phyloP scores from a whole-genome alignment of 2,888 invertebrate species.

The Tetragnatha montana region DNA sequence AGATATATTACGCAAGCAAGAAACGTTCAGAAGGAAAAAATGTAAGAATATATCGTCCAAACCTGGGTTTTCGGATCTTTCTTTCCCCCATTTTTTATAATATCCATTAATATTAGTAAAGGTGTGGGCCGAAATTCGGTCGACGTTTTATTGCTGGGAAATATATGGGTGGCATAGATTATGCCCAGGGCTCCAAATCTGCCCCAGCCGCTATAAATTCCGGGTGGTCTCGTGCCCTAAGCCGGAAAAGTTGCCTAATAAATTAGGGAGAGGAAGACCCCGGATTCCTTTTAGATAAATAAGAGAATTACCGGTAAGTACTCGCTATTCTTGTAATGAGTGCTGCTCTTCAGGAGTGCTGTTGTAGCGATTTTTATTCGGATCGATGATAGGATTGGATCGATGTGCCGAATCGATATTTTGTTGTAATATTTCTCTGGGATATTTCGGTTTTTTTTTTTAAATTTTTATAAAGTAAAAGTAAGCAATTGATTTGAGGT shows the following conservation, averaged over 20 bases:
- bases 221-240: constrained; percentile 1
- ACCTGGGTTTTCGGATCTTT: not conserved
- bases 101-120: constrained; percentile 56
- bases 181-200: constrained; percentile 21
- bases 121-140: constrained; percentile 31
- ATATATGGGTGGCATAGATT: constrained; percentile 48
- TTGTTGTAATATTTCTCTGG: not conserved
- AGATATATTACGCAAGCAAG: constrained; percentile 37
- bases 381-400: not conserved
- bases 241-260: constrained; percentile 39
- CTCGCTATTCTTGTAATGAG: not conserved
- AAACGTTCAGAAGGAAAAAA: constrained; percentile 37
- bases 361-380: not conserved
- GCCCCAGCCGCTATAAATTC: constrained; percentile 44
- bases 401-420: not conserved
- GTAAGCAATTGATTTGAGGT: no score
- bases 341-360: not conserved
- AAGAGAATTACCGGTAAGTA: constrained; percentile 10
- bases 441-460: no score
- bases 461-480: no score
- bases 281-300: constrained; percentile 7
- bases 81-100: constrained; percentile 36
- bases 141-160: constrained; percentile 58
- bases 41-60: constrained; percentile 29
- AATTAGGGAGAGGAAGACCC: constrained; percentile 2